A percentile compares a stretch with the other conserved stretches of the same genome.
phyloP scores from a whole-genome alignment of 92 coral and sea anemone species.

The Virgularia gustaviana region DNA sequence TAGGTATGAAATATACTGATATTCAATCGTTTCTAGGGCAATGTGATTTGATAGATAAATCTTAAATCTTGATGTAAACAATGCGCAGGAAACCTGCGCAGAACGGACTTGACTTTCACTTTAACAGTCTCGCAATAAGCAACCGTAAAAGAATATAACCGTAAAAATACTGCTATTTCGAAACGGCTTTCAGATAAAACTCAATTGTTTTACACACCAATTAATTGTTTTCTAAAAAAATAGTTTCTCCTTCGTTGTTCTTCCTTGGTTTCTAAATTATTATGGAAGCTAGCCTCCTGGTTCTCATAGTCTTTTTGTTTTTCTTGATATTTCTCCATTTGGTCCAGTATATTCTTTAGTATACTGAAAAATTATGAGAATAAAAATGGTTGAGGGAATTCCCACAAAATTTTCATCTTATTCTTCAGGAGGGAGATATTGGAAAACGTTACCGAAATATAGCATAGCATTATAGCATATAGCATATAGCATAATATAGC shows the following conservation, averaged over 20 bases:
- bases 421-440: background rate
- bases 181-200: background rate
- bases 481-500: too few species aligned
- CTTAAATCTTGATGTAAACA: too few species aligned
- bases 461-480: too few species aligned
- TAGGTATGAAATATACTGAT: too few species aligned
- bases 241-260: constrained; percentile 17
- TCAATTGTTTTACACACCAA: background rate
- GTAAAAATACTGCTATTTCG: too few species aligned
- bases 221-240: background rate
- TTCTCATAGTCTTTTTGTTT: constrained; percentile 20
- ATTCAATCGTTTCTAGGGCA: too few species aligned
- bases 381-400: background rate
- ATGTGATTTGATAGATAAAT: too few species aligned
- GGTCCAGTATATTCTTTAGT: constrained; percentile 26
- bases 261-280: constrained; percentile 8
- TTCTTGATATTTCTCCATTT: constrained; percentile 36
- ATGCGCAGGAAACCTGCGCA: too few species aligned
- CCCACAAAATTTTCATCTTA: background rate
- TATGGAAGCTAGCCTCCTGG: constrained; percentile 9
- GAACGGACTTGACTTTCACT: too few species aligned
- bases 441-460: too few species aligned
- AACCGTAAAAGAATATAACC: background rate
- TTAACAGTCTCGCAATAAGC: background rate
- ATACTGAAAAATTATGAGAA: background rate